These are phyloP conservation scores for Oreochromis tanganicae DNA, from an alignment of 2,113 vertebrate genomes.

Conservation along the genomic window DNA sequence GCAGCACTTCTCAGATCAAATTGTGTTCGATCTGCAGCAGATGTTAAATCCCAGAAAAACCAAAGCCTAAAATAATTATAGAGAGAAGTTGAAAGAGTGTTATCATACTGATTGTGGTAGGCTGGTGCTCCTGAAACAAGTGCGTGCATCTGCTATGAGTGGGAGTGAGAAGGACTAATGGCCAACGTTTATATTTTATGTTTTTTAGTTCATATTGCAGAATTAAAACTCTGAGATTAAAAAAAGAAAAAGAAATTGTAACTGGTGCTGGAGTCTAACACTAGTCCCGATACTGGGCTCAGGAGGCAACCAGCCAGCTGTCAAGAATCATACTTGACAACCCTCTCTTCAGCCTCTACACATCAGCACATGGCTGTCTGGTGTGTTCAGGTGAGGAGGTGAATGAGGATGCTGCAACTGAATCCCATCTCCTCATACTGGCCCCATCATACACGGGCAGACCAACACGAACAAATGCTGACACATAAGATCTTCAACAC, in stretches of 20 bases:
- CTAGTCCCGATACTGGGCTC: neutral
- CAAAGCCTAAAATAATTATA: slow-evolving; percentile 8
- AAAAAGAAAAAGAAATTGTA: neutral
- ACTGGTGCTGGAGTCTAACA: neutral
- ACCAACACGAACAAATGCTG: slow-evolving; percentile 40
- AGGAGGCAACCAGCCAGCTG: neutral
- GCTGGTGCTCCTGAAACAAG: neutral
- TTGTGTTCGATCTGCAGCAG: neutral
- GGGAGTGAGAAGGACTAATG: neutral
- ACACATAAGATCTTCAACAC: slow-evolving; percentile 42
- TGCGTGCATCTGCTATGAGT: neutral
- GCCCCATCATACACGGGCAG: slow-evolving; percentile 8
- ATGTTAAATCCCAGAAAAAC: neutral
- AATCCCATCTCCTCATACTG: neutral
- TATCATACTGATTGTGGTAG: neutral
- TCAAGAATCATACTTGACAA: neutral
- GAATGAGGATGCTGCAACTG: neutral
- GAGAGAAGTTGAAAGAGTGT: slow-evolving; percentile 15
- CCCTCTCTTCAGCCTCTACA: neutral
- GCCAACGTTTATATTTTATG: neutral
- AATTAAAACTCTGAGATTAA: neutral
- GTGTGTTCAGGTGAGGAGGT: neutral
- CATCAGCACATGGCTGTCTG: neutral
- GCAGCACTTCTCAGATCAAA: neutral
- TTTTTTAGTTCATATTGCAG: neutral